Conservation (phyloP, 2,113 vertebrate species). For the Zootoca vivipara region DNA sequence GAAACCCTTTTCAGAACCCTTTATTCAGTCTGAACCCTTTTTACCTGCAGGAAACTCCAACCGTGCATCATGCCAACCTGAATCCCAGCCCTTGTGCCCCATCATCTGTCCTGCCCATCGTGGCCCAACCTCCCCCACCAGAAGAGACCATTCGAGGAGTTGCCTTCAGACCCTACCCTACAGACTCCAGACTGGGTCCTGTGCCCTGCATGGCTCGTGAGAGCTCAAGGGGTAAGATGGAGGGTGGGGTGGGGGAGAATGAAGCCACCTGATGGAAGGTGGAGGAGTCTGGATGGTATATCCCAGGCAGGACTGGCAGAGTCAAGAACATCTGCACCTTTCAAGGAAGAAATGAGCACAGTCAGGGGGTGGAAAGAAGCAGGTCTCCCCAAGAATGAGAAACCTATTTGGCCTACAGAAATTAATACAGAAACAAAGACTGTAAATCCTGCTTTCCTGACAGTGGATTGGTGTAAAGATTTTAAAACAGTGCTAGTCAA, state of each 20-base stretch:
- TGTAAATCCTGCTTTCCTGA: no score
- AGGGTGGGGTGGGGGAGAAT: fast-evolving
- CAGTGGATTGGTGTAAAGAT: no score
- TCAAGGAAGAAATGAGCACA: not conserved
- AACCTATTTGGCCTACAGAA: no score
- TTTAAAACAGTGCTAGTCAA: no score
- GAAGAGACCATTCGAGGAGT: conserved; percentile 47
- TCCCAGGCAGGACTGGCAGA: not conserved
- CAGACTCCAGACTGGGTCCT: not conserved
- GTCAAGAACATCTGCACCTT: not conserved
- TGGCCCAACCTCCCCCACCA: not conserved
- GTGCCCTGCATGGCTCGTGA: conserved; percentile 44
- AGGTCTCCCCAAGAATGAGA: no score
- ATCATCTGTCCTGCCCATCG: conserved; percentile 15
- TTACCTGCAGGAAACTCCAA: conserved; percentile 39
- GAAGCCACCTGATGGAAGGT: not conserved
- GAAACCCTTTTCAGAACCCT: fast-evolving
- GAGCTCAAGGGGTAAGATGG: conserved; percentile 58
- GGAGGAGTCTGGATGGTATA: not conserved
- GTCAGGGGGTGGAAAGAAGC: no score
- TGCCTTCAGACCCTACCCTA: conserved; percentile 59
- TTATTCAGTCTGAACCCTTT: not conserved
- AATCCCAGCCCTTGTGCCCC: conserved; percentile 43
- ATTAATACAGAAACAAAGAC: no score
- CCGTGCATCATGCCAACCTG: conserved; percentile 4